phyloP scores from a whole-genome alignment of 2,113 vertebrate genomes.

The Pyrgilauda ruficollis region DNA sequence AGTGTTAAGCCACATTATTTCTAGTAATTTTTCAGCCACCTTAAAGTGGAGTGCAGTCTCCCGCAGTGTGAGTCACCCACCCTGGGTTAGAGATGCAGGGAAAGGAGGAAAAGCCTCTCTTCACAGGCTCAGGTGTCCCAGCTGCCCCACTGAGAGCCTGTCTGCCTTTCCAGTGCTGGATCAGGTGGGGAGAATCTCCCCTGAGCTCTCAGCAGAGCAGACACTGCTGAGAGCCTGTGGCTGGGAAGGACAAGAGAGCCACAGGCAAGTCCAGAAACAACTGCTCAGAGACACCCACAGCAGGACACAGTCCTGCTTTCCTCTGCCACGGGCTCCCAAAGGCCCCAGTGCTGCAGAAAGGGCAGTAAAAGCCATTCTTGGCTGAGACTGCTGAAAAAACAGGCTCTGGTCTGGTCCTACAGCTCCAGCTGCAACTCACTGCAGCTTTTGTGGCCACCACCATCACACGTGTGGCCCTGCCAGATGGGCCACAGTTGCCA shows the following conservation, averaged over 20 bases:
- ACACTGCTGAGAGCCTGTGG: background rate
- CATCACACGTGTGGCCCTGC: rapidly evolving
- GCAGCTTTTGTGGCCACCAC: background rate
- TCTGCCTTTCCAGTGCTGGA: background rate
- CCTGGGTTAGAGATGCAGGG: background rate
- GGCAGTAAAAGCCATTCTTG: background rate
- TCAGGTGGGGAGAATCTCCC: background rate
- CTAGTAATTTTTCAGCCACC: background rate
- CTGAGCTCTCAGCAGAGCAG: background rate
- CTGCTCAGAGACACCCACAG: background rate
- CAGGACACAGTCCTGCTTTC: rapidly evolving
- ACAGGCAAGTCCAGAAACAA: background rate
- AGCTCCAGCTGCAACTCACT: background rate
- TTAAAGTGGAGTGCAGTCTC: background rate
- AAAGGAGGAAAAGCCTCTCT: background rate
- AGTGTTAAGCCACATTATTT: background rate
- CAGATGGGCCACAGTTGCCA: background rate
- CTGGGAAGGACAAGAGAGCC: background rate
- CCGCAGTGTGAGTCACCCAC: background rate
- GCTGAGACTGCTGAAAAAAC: background rate
- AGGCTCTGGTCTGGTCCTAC: background rate
- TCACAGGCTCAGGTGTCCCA: background rate
- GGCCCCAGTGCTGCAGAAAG: background rate
- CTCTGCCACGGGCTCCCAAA: background rate
- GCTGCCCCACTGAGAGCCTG: rapidly evolving